Conservation (phyloP, 2,888 invertebrate genomes). For the Lasiommata megera region DNA sequence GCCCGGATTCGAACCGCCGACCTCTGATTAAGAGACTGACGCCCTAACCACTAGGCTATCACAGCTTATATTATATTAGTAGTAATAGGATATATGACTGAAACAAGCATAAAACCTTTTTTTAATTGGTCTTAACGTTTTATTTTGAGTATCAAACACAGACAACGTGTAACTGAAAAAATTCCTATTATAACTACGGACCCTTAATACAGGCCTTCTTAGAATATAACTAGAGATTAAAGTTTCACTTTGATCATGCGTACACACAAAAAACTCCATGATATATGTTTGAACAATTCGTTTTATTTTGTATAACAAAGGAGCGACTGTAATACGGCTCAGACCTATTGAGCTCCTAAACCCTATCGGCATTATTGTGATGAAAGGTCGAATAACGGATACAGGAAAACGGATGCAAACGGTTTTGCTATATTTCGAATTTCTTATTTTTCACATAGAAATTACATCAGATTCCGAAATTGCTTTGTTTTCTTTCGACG, state of each 20-base stretch:
- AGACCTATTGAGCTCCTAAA: slow-evolving; percentile 10
- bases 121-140: too few species aligned
- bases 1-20: too few species aligned
- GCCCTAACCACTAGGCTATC: too few species aligned
- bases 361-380: slow-evolving; percentile 10
- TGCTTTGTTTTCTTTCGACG: too few species aligned
- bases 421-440: neutral
- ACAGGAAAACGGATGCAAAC: slow-evolving; percentile 6
- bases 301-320: slow-evolving; percentile 7
- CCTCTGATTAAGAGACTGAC: too few species aligned
- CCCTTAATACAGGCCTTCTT: neutral
- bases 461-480: neutral
- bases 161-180: too few species aligned
- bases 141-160: too few species aligned
- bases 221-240: neutral
- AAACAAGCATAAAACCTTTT: too few species aligned
- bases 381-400: slow-evolving; percentile 10
- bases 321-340: slow-evolving; percentile 7
- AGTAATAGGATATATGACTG: too few species aligned
- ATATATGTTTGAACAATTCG: slow-evolving; percentile 3
- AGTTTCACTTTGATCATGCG: neutral
- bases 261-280: neutral
- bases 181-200: too few species aligned
- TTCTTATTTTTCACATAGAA: neutral
- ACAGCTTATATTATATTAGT: too few species aligned